A percentile compares a stretch with the other conserved stretches of the same genome.
phyloP scores from a whole-genome alignment of 1,140 invertebrate species.

The Trypoxylus dichotomus region DNA sequence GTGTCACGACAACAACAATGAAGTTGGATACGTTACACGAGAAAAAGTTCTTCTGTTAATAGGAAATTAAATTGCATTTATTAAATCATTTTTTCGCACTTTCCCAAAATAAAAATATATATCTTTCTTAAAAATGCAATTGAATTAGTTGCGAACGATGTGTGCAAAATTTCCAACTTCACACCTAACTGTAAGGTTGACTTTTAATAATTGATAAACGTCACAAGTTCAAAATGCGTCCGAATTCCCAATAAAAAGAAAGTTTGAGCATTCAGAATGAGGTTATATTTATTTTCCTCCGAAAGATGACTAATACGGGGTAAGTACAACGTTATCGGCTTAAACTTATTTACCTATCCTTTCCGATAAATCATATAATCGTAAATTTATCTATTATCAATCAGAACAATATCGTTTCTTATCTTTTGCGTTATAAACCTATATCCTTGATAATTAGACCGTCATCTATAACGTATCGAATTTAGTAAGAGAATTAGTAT shows the following conservation, averaged over 20 bases:
- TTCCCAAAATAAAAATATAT: too few relatives aligned
- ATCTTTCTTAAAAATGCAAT: too few relatives aligned
- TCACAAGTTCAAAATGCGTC: neutral
- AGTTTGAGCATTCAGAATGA: neutral
- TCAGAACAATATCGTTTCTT: neutral
- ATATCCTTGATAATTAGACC: neutral
- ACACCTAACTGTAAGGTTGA: too few relatives aligned
- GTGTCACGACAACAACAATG: neutral
- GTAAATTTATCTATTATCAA: neutral
- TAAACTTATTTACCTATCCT: neutral
- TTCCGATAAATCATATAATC: neutral
- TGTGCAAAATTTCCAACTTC: too few relatives aligned
- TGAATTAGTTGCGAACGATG: too few relatives aligned
- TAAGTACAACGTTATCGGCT: neutral
- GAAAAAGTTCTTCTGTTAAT: too few relatives aligned
- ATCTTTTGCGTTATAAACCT: neutral
- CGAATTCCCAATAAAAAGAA: neutral
- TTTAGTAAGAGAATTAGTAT: too few relatives aligned
- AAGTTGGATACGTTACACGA: too few relatives aligned
- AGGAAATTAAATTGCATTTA: too few relatives aligned
- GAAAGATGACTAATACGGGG: constrained; percentile 5
- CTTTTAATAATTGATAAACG: neutral
- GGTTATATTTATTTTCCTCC: neutral
- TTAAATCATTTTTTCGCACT: too few relatives aligned
- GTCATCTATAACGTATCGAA: neutral